phyloP scores from a whole-genome alignment of 2,113 vertebrate species.

The Perca fluviatilis region DNA sequence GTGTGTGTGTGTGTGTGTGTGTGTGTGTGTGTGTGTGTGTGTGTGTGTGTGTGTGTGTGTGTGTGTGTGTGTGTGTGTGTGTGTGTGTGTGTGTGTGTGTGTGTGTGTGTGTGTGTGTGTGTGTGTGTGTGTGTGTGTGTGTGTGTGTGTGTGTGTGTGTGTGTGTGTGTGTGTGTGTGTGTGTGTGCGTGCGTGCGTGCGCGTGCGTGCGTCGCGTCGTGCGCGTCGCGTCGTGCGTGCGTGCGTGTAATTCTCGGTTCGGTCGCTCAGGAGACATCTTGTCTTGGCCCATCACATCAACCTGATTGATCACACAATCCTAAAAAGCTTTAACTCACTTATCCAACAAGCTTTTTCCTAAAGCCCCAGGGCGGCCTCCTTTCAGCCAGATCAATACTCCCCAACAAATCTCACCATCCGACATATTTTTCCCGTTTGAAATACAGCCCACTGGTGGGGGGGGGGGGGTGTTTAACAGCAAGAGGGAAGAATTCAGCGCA shows the following conservation, averaged over 20 bases:
- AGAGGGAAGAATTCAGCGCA: conserved; percentile 24
- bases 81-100: too few relatives aligned
- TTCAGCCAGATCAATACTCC: conserved; percentile 30
- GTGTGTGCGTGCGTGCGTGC: too few relatives aligned
- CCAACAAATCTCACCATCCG: conserved; percentile 1
- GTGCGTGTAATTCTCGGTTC: conserved; percentile 17
- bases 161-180: too few relatives aligned
- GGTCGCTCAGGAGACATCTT: conserved; percentile 54
- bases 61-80: not conserved
- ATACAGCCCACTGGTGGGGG: not conserved
- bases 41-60: too few relatives aligned
- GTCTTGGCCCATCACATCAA: conserved; percentile 53
- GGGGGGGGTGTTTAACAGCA: conserved; percentile 16
- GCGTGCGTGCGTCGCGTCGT: too few relatives aligned
- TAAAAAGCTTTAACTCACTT: conserved; percentile 35
- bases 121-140: too few relatives aligned
- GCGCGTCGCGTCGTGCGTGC: too few relatives aligned
- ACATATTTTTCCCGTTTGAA: conserved; percentile 10
- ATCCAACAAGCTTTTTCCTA: conserved; percentile 31
- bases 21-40: too few relatives aligned
- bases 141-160: too few relatives aligned
- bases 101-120: too few relatives aligned
- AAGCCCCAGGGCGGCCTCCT: conserved; percentile 15
- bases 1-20: too few relatives aligned
- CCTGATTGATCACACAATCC: conserved; percentile 57